phyloP scores from a whole-genome alignment of 2,888 invertebrate genomes.

The Euclidia mi region DNA sequence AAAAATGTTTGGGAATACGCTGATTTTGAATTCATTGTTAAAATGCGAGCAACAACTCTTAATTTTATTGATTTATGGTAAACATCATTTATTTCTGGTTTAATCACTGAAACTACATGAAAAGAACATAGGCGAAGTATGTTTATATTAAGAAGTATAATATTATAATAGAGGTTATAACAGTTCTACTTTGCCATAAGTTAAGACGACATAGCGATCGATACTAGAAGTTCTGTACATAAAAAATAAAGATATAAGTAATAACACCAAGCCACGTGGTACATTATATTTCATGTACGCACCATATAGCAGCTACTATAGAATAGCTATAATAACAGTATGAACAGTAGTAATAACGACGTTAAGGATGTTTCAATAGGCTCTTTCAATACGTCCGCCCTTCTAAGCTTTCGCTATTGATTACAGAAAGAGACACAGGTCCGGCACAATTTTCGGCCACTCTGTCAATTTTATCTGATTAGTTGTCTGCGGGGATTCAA shows the following conservation, averaged over 20 bases:
- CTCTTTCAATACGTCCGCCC: constrained; percentile 39
- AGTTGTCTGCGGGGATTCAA: constrained; percentile 58
- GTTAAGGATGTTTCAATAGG: constrained; percentile 43
- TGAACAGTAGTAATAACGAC: constrained; percentile 42
- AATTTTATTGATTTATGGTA: too few species aligned
- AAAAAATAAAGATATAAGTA: neutral
- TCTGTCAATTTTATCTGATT: constrained; percentile 67
- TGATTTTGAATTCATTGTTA: too few species aligned
- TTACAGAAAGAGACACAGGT: constrained; percentile 56
- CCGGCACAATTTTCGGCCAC: constrained; percentile 61
- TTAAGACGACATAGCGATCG: too few species aligned
- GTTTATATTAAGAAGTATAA: too few species aligned
- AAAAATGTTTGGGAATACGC: too few species aligned
- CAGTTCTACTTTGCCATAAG: too few species aligned
- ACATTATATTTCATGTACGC: constrained; percentile 3
- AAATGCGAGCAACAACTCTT: too few species aligned
- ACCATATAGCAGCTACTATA: constrained; percentile 9
- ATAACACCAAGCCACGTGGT: neutral
- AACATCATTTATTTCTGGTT: neutral
- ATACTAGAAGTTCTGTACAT: neutral
- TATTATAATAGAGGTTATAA: too few species aligned
- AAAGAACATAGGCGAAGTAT: too few species aligned
- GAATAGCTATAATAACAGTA: constrained; percentile 31
- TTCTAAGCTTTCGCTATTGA: constrained; percentile 58
- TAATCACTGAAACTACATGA: neutral